Percentiles rank a stretch among this genome's conserved stretches.
These are phyloP conservation scores for Drosophila fulvimacula DNA, from an alignment of 2,888 invertebrate genomes.

Conservation along the genomic window DNA sequence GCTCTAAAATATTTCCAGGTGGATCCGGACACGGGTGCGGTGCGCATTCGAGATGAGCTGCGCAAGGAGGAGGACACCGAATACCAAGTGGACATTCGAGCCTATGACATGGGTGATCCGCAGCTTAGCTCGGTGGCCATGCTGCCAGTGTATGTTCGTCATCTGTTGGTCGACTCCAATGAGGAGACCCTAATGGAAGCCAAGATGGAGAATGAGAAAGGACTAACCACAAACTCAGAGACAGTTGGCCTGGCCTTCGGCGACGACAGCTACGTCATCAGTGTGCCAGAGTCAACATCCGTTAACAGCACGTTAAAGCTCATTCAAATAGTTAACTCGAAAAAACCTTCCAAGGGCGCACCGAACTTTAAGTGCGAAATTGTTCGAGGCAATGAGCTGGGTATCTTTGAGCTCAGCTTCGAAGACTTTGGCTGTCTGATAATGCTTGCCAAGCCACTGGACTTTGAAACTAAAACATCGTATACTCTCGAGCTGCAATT, in stretches of 20 bases:
- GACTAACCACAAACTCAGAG: conserved; percentile 81
- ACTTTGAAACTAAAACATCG: conserved; percentile 91
- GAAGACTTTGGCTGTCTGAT: conserved; percentile 94
- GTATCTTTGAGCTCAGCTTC: conserved; percentile 89
- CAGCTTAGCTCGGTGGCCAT: conserved; percentile 92
- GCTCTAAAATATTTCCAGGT: conserved; percentile 94
- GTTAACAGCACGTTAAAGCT: conserved; percentile 84
- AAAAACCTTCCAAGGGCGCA: conserved; percentile 79
- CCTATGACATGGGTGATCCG: conserved; percentile 94
- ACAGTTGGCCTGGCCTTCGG: conserved; percentile 91
- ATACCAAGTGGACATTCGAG: conserved; percentile 94
- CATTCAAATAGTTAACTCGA: conserved; percentile 84
- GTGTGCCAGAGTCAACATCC: conserved; percentile 89
- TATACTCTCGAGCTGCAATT: conserved; percentile 92
- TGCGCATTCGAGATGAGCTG: conserved; percentile 93
- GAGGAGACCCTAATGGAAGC: conserved; percentile 83
- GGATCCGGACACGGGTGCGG: conserved; percentile 92
- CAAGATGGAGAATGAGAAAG: conserved; percentile 65
- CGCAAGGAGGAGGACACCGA: conserved; percentile 94
- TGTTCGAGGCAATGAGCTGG: conserved; percentile 89
- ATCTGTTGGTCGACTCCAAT: conserved; percentile 90
- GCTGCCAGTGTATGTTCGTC: conserved; percentile 93
- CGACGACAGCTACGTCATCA: conserved; percentile 93
- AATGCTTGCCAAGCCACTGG: conserved; percentile 89
- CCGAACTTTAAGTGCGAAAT: conserved; percentile 91